These are phyloP conservation scores for Myiagra hebetior DNA, from an alignment of 2,113 vertebrate genomes.

Conservation along the genomic window DNA sequence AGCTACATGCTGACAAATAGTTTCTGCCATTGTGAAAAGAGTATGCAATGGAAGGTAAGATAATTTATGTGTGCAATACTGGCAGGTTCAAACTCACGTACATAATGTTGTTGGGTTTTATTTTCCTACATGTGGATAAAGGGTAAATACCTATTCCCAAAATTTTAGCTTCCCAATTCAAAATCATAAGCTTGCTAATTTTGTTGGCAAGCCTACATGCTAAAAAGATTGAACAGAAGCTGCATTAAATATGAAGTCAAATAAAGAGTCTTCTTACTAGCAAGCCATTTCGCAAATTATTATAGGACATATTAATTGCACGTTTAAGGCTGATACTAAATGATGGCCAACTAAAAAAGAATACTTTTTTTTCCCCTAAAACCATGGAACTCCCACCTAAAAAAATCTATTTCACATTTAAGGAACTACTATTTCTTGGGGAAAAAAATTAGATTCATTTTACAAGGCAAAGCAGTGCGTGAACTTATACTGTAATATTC, in stretches of 20 bases:
- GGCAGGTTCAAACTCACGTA: not conserved
- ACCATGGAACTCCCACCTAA: not conserved
- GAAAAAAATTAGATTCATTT: not conserved
- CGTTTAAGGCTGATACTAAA: not conserved
- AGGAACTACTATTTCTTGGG: not conserved
- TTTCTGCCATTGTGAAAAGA: not conserved
- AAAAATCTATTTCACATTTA: not conserved
- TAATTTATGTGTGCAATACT: not conserved
- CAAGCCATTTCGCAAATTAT: not conserved
- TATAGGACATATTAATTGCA: not conserved
- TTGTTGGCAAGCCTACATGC: not conserved
- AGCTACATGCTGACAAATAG: not conserved
- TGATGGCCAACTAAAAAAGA: not conserved
- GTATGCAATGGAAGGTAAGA: not conserved
- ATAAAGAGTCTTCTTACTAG: not conserved
- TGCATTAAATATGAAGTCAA: not conserved
- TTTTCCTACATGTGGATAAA: not conserved
- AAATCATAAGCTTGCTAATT: not conserved
- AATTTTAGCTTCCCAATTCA: not conserved
- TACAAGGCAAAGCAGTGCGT: not conserved
- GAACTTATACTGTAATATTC: not conserved
- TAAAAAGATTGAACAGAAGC: not conserved
- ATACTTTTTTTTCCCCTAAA: not conserved
- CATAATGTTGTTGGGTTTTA: not conserved
- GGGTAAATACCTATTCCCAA: not conserved